Evolutionary conservation across 2,797 vertebrate genomes (phyloP), one percentile per base, ranked within the genome.

Genomic region (Alcedo quadribrachys): DNA sequence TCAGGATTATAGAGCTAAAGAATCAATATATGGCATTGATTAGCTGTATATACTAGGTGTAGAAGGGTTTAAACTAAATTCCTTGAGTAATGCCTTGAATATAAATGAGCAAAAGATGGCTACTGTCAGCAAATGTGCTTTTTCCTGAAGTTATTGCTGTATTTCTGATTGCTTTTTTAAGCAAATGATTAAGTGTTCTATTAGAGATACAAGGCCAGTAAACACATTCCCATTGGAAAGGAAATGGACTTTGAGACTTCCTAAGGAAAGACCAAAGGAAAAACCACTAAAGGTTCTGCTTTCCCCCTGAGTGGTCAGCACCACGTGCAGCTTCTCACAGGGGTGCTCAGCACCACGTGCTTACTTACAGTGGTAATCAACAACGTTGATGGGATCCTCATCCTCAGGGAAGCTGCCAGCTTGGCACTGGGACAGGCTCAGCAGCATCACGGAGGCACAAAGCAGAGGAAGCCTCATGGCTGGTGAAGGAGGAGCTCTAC

Each of bases 331-430:
- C 17, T 67, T n/a, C 99, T 99, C 96, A 99, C 99, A 99, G 97
- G 99, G 99, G 91, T 98, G 98, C 90, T 99, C 99, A 19, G 99
- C 98, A 15, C 37, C 37, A 40, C 37, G 37, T 40, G 37, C 37
- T 67, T n/a, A 98, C 99, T 99, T 96, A 99, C 99, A 99, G 97
- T 99, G 99, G 91, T 98, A 98, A 89, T 99, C 99, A 19, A 99
- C 98, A 15, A 98, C 89, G 32, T 99, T 98, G 11, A 99, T 98
- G 75, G 99, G 98, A 19, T 98, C 96, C 48, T 97, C 97, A 30
- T 99, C 99, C 94, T 99, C 99, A 0, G 99, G 99, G 97, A 99
- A 99, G 97, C 98, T 99, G 98, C 98, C 97, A 12, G 99, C 98
- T 24, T 94, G 94, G 92, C 98, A 92, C 87, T 96, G 97, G 91